These are phyloP conservation scores for Delichon dasypus DNA, from an alignment of 2,797 vertebrate species.

Conservation along the genomic window DNA sequence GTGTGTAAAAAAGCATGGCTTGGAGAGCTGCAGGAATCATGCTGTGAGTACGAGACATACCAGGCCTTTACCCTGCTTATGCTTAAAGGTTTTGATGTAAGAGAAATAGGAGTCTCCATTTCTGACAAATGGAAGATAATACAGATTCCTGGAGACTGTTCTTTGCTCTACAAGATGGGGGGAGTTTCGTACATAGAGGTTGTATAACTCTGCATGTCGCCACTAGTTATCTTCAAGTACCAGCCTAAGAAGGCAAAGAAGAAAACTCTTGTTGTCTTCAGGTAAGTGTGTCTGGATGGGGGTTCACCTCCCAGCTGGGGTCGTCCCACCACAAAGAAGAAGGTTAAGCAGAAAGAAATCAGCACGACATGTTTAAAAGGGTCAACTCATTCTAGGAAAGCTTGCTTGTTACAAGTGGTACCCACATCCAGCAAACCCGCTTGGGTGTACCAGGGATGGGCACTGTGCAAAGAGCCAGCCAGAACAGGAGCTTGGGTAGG, in stretches of 20 bases:
- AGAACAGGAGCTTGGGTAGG: not conserved
- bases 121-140: not conserved
- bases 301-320: not conserved
- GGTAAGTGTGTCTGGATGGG: not conserved
- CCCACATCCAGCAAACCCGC: not conserved
- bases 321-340: not conserved
- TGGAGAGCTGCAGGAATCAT: not conserved
- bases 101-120: not conserved
- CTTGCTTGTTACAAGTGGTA: not conserved
- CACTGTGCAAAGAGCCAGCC: accelerated
- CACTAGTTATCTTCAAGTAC: not conserved
- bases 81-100: not conserved
- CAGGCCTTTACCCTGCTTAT: not conserved
- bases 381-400: not conserved
- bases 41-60: not conserved
- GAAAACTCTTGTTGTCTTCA: not conserved
- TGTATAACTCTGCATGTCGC: accelerated
- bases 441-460: not conserved
- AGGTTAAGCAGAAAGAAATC: not conserved
- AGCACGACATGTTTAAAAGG: not conserved
- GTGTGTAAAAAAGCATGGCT: not conserved
- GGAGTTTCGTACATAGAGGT: not conserved
- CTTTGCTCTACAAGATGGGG: not conserved
- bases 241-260: not conserved
- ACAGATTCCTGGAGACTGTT: not conserved